A percentile compares a stretch with the other conserved stretches of the same genome.
These are phyloP conservation scores for Poeciliopsis paucimaculata DNA, from an alignment of 2,797 vertebrate species.

Conservation along the genomic window DNA sequence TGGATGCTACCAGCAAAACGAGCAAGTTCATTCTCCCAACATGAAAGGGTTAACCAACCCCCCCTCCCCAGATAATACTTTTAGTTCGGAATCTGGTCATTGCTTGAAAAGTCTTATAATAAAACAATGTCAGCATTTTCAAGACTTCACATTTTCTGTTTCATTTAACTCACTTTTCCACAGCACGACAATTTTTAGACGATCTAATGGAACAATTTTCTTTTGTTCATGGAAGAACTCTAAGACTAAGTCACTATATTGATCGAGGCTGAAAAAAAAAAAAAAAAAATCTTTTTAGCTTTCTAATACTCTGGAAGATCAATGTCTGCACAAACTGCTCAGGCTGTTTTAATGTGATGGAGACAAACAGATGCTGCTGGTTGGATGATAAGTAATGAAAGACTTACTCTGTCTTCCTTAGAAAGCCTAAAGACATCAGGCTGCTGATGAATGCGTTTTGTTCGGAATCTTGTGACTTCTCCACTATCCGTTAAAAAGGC, in stretches of 20 bases:
- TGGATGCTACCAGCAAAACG: background rate
- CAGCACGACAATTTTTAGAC: background rate
- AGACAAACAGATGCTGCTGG: background rate
- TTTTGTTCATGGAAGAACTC: background rate
- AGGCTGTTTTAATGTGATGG: background rate
- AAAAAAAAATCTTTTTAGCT: background rate
- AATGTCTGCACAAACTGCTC: background rate
- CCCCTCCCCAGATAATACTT: too few species aligned
- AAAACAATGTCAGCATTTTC: background rate
- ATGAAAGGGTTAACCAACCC: too few species aligned
- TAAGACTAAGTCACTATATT: background rate
- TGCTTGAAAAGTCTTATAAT: background rate
- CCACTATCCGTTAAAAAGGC: background rate
- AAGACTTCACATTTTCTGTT: background rate
- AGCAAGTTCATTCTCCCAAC: too few species aligned
- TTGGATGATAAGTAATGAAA: background rate
- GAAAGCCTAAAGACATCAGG: conserved; percentile 2
- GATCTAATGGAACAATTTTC: background rate
- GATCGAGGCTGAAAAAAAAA: background rate
- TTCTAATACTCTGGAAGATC: background rate
- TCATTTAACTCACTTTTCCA: background rate
- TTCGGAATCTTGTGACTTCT: background rate
- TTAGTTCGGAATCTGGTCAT: background rate
- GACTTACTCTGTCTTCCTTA: conserved; percentile 3
- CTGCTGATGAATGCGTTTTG: background rate